Percentiles rank a stretch among this genome's conserved stretches.
Evolutionary conservation across 2,888 invertebrate species (phyloP).

Genomic region (Acholoe squamosa): DNA sequence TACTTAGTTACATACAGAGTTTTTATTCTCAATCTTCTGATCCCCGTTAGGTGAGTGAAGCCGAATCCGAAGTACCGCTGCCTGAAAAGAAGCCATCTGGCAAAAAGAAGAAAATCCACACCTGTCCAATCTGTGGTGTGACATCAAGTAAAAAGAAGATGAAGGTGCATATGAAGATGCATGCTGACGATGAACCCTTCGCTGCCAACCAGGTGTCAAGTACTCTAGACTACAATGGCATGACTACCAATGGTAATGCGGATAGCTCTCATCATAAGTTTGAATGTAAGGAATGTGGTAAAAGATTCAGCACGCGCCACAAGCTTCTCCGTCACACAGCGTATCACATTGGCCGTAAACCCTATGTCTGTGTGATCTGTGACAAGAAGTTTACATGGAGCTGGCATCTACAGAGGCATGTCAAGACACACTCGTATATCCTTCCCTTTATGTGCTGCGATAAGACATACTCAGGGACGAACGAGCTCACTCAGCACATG

Average conservation of each 20-base stretch:
- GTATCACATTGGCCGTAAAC: background rate
- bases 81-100: background rate
- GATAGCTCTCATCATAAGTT: background rate
- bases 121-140: background rate
- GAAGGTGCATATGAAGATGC: conserved; percentile 5
- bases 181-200: background rate
- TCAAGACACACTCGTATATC: background rate
- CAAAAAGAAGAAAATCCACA: background rate
- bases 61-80: background rate
- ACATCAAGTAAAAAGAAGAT: background rate
- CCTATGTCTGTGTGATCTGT: background rate
- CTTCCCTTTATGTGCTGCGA: background rate
- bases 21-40: background rate
- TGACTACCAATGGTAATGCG: background rate
- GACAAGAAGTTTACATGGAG: conserved; percentile 10
- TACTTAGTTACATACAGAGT: background rate
- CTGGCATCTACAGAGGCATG: conserved; percentile 17
- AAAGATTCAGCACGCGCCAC: background rate
- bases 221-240: background rate
- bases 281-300: background rate
- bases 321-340: background rate
- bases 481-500: background rate
- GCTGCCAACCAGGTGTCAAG: background rate
- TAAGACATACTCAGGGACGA: background rate
- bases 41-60: background rate